A percentile compares a stretch with the other conserved stretches of the same genome.
Conservation (phyloP, 2,113 vertebrate genomes). For the Egretta garzetta region DNA sequence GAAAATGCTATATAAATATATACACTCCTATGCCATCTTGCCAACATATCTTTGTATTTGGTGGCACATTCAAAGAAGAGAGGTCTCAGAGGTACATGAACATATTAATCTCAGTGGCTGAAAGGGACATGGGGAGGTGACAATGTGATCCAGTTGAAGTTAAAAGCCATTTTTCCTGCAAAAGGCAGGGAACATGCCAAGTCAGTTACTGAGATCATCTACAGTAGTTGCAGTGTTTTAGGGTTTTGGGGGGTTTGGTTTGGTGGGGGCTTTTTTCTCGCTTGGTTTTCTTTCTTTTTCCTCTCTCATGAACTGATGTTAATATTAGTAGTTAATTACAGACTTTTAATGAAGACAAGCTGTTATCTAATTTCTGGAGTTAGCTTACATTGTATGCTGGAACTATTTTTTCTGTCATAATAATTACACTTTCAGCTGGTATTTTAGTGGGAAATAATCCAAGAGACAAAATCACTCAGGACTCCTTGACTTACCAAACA, state of each 20-base stretch:
- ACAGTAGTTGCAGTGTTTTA: not conserved
- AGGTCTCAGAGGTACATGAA: not conserved
- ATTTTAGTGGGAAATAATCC: not conserved
- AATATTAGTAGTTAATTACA: not conserved
- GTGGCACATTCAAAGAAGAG: not conserved
- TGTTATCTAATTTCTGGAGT: not conserved
- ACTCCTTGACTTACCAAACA: not conserved
- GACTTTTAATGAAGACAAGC: not conserved
- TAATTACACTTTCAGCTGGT: not conserved
- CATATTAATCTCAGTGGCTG: not conserved
- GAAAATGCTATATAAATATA: not conserved
- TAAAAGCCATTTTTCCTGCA: not conserved
- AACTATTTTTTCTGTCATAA: not conserved
- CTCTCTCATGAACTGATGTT: not conserved
- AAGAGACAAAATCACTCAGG: not conserved
- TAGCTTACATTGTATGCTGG: not conserved
- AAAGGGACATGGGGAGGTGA: not conserved
- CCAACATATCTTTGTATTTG: not conserved
- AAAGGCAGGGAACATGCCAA: not conserved
- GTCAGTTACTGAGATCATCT: not conserved
- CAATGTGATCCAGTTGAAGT: not conserved
- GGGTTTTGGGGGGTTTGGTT: not conserved
- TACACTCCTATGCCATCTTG: not conserved
- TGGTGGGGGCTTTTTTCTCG: not conserved
- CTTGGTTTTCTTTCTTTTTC: not conserved